phyloP scores from a whole-genome alignment of 1,140 invertebrate genomes.

The Papilio polyxenes region DNA sequence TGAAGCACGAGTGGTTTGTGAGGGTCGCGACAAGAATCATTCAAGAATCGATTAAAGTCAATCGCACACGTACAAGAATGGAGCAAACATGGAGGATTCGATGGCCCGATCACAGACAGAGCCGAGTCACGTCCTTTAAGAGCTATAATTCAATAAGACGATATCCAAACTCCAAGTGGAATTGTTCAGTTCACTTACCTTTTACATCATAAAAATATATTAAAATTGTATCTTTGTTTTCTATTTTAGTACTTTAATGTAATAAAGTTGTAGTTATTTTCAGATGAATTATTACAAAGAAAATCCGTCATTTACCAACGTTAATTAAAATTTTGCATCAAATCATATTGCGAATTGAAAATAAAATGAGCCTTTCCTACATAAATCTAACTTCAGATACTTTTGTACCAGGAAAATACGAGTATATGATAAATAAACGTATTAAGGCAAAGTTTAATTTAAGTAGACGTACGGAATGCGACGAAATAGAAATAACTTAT shows the following conservation, averaged over 20 bases:
- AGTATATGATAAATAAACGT: constrained; percentile 46
- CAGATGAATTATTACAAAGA: no score
- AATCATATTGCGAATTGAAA: no score
- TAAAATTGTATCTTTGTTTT: not conserved
- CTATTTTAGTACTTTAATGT: not conserved
- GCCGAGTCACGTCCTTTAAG: constrained; percentile 60
- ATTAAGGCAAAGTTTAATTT: constrained; percentile 49
- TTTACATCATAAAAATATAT: constrained; percentile 36
- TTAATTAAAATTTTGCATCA: no score
- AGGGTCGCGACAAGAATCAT: constrained; percentile 60
- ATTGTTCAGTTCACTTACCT: constrained; percentile 57
- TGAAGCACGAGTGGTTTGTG: constrained; percentile 48
- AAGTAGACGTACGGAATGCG: constrained; percentile 47
- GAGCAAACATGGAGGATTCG: constrained; percentile 64
- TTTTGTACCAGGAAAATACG: no score
- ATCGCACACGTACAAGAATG: constrained; percentile 62
- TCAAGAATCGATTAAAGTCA: constrained; percentile 69
- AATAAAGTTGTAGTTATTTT: constrained; percentile 29
- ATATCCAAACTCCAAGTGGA: constrained; percentile 61
- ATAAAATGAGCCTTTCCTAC: no score
- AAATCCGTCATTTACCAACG: no score
- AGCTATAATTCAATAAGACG: constrained; percentile 73
- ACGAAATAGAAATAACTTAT: constrained; percentile 51
- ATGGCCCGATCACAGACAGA: constrained; percentile 54
- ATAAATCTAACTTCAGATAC: no score